phyloP scores from a whole-genome alignment of 2,888 invertebrate genomes.

The Epistrophe eligans region DNA sequence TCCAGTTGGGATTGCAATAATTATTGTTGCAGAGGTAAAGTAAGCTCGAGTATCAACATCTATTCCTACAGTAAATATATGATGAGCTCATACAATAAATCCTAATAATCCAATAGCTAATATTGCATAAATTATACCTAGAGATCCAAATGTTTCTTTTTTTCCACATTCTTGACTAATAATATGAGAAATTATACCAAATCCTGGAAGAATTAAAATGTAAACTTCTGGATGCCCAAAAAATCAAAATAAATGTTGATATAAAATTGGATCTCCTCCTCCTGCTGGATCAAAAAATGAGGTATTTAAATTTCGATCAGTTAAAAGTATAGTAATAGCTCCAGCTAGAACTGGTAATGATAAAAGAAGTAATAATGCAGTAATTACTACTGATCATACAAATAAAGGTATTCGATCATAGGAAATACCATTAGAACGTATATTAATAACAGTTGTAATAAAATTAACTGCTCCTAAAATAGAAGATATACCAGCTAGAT shows the following conservation, averaged over 20 bases:
- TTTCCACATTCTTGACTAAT: constrained; percentile 90
- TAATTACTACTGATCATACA: constrained; percentile 89
- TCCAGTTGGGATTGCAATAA: constrained; percentile 94
- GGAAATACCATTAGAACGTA: constrained; percentile 86
- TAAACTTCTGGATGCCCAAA: constrained; percentile 95
- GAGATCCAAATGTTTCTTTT: constrained; percentile 89
- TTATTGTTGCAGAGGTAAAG: constrained; percentile 93
- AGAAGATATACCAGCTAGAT: constrained; percentile 89
- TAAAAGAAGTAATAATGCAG: constrained; percentile 87
- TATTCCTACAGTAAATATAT: constrained; percentile 94
- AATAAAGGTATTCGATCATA: constrained; percentile 89
- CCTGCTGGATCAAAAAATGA: constrained; percentile 92
- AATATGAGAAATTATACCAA: constrained; percentile 92
- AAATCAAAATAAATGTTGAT: constrained; percentile 94
- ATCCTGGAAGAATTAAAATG: constrained; percentile 93
- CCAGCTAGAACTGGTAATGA: constrained; percentile 91
- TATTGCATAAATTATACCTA: constrained; percentile 94
- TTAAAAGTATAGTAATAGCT: constrained; percentile 91
- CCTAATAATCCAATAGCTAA: constrained; percentile 91
- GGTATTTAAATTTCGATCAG: constrained; percentile 92
- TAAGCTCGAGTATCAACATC: constrained; percentile 93
- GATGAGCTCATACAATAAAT: constrained; percentile 93
- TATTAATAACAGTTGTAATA: constrained; percentile 90
- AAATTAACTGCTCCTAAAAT: constrained; percentile 92
- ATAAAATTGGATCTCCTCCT: constrained; percentile 92